Evolutionary conservation across 2,888 invertebrate genomes (phyloP).

Genomic region (Cheilosia grossa): DNA sequence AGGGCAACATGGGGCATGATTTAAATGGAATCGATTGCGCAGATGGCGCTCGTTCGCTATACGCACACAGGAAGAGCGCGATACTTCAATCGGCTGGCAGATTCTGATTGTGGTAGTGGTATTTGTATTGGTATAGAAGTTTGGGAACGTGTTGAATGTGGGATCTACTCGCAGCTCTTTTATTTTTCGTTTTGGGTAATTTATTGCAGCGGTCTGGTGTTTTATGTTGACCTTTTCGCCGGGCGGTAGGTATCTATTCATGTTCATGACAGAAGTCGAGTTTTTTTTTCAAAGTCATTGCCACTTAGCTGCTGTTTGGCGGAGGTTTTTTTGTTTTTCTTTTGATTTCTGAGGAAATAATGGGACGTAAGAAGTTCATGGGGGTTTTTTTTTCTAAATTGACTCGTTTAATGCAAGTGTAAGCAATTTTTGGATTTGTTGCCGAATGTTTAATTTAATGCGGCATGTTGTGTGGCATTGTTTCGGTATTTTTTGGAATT

Average conservation of each 20-base stretch:
- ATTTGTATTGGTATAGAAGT: not conserved
- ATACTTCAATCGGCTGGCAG: too few relatives aligned
- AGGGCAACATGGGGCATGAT: not conserved
- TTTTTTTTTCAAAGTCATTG: constrained; percentile 65
- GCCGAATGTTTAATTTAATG: too few relatives aligned
- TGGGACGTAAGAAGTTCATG: not conserved
- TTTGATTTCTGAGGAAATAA: constrained; percentile 5
- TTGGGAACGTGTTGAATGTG: not conserved
- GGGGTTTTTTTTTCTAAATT: too few relatives aligned
- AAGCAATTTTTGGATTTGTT: too few relatives aligned
- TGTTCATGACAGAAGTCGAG: constrained; percentile 65
- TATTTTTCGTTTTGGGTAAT: constrained; percentile 25
- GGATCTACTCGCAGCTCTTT: not conserved
- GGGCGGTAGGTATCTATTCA: not conserved
- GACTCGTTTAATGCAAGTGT: too few relatives aligned
- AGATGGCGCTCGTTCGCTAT: constrained; percentile 9
- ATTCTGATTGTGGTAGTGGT: not conserved
- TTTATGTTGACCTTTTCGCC: constrained; percentile 51
- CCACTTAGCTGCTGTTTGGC: constrained; percentile 14
- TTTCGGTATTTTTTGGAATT: too few relatives aligned
- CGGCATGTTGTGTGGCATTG: too few relatives aligned
- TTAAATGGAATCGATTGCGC: constrained; percentile 22
- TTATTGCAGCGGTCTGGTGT: constrained; percentile 50
- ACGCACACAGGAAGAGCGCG: not conserved
- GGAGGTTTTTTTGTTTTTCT: not conserved